phyloP scores from a whole-genome alignment of 2,797 vertebrate species.

The Halcyon smyrnensis region DNA sequence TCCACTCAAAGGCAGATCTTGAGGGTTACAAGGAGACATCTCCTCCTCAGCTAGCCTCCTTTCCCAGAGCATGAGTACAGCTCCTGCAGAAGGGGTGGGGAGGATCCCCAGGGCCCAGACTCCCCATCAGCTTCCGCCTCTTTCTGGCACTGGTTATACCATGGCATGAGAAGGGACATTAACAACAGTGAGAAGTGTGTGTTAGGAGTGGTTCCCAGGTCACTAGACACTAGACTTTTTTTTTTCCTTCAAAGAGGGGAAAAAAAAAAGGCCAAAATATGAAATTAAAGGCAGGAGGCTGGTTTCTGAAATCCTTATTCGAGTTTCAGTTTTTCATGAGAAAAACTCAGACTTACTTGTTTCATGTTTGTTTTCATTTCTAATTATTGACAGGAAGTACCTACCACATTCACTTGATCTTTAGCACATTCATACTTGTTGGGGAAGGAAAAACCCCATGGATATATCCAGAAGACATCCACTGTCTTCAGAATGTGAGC shows the following conservation, averaged over 20 bases:
- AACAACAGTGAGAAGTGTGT: neutral
- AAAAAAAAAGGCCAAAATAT: neutral
- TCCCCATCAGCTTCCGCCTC: neutral
- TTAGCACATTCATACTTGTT: neutral
- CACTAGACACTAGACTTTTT: neutral
- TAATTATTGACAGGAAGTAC: neutral
- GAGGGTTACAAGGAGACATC: neutral
- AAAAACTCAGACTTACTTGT: neutral
- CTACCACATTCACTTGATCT: neutral
- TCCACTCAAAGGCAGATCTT: neutral
- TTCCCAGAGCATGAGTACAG: neutral
- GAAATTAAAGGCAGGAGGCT: neutral
- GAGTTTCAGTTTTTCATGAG: neutral
- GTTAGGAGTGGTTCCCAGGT: neutral
- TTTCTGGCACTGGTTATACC: neutral
- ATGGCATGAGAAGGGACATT: neutral
- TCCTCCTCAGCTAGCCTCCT: neutral
- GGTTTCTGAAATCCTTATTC: neutral
- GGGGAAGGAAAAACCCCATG: neutral
- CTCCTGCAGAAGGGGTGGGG: neutral
- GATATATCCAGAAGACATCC: neutral
- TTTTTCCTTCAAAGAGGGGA: neutral
- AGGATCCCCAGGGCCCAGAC: neutral
- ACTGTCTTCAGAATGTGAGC: neutral
- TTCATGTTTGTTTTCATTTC: conserved; percentile 41